A percentile compares a stretch with the other conserved stretches of the same genome.
phyloP scores from a whole-genome alignment of 2,113 vertebrate genomes.

The Charadrius vociferus region DNA sequence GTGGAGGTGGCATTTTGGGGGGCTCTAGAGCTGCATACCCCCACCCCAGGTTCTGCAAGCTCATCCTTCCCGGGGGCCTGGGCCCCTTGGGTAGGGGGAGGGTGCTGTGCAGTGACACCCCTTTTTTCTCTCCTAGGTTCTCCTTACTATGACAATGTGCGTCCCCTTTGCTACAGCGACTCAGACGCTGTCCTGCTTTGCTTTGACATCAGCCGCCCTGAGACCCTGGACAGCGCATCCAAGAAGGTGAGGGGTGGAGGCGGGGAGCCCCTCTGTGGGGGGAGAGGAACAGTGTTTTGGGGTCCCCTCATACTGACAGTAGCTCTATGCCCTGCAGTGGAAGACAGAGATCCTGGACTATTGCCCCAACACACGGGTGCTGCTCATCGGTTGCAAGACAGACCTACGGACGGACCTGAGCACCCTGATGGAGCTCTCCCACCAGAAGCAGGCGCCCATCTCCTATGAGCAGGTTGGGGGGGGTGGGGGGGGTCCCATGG shows the following conservation, averaged over 20 bases:
- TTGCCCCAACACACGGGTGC: constrained; percentile 88
- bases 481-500: accelerated
- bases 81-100: not conserved
- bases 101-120: not conserved
- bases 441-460: constrained; percentile 90
- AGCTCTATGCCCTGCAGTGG: constrained; percentile 76
- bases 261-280: accelerated
- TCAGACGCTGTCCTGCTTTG: constrained; percentile 92
- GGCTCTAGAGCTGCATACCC: not conserved
- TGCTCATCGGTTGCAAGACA: constrained; percentile 92
- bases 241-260: constrained; percentile 85
- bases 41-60: accelerated
- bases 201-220: constrained; percentile 92
- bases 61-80: too few relatives aligned
- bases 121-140: constrained; percentile 76
- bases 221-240: constrained; percentile 86
- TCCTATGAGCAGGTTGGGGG: constrained; percentile 89
- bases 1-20: not conserved
- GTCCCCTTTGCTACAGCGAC: constrained; percentile 96
- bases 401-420: constrained; percentile 94
- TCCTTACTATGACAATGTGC: constrained; percentile 95
- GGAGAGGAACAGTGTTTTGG: not conserved
- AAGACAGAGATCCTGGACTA: constrained; percentile 93
- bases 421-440: constrained; percentile 93
- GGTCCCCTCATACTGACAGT: not conserved